Percentiles rank a stretch among this genome's conserved stretches.
Conservation (phyloP, 1,140 invertebrate genomes). For the Ectropis grisescens region DNA sequence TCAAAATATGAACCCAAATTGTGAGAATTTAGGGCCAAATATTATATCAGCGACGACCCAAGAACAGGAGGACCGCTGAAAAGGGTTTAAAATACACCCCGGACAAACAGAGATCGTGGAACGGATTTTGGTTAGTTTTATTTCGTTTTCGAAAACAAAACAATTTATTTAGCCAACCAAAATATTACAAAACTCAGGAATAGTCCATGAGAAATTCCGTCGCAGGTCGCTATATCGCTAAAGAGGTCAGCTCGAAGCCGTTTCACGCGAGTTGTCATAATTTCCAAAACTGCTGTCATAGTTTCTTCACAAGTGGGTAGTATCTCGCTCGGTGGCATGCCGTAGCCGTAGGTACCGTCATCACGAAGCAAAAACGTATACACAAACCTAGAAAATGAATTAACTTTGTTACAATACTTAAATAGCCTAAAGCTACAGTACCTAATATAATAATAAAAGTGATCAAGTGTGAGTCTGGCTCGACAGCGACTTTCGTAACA, state of each 20-base stretch:
- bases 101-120: background rate
- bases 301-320: constrained; percentile 77
- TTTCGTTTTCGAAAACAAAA: too few species aligned
- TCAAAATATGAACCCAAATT: too few species aligned
- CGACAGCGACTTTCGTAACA: too few species aligned
- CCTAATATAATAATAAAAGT: too few species aligned
- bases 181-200: constrained; percentile 3
- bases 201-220: background rate
- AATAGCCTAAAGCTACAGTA: background rate
- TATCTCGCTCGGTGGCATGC: constrained; percentile 82
- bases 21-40: too few species aligned
- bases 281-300: constrained; percentile 21
- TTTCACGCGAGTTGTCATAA: constrained; percentile 32
- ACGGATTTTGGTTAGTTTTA: too few species aligned
- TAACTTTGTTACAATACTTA: background rate
- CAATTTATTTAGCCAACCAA: background rate
- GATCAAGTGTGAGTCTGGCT: too few species aligned
- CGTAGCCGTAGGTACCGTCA: constrained; percentile 80
- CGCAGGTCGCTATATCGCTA: constrained; percentile 1
- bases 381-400: constrained; percentile 23
- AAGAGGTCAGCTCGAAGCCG: constrained; percentile 20
- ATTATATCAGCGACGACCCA: too few species aligned
- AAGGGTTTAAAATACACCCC: background rate
- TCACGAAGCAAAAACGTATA: constrained; percentile 80
- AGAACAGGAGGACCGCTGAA: too few species aligned